Percentiles rank a stretch among this genome's conserved stretches.
These are phyloP conservation scores for Lateolabrax maculatus DNA, from an alignment of 2,797 vertebrate species.

Conservation along the genomic window DNA sequence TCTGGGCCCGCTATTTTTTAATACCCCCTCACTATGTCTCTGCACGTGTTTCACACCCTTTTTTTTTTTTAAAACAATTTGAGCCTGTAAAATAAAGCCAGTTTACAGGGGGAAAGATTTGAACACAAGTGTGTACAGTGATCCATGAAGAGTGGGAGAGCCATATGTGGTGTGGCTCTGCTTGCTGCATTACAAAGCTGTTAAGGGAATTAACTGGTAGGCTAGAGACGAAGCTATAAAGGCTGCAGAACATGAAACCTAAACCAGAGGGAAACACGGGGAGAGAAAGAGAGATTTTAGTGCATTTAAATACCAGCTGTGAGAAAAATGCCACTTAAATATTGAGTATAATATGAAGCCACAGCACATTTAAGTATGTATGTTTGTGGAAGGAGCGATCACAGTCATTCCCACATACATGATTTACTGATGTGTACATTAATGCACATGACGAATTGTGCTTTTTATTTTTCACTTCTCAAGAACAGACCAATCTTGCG, in stretches of 20 bases:
- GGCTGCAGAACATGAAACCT: constrained; percentile 73
- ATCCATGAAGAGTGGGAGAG: constrained; percentile 40
- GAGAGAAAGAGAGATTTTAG: constrained; percentile 17
- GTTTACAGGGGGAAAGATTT: constrained; percentile 50
- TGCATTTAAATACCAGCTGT: constrained; percentile 51
- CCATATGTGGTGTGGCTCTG: constrained; percentile 51
- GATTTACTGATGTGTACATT: constrained; percentile 1
- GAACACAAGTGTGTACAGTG: constrained; percentile 49
- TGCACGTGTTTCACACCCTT: constrained; percentile 63
- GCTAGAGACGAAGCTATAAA: constrained; percentile 62
- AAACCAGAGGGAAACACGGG: constrained; percentile 54
- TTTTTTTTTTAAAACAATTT: constrained; percentile 56
- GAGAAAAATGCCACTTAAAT: constrained; percentile 42
- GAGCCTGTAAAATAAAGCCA: constrained; percentile 57
- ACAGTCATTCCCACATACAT: constrained; percentile 5
- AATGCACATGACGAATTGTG: not conserved
- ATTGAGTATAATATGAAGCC: constrained; percentile 2
- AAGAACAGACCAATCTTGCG: not conserved
- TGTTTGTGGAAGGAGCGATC: not conserved
- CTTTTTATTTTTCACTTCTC: not conserved
- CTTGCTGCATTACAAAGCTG: constrained; percentile 71
- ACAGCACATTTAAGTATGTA: not conserved
- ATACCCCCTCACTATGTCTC: constrained; percentile 21
- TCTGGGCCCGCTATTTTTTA: constrained; percentile 29
- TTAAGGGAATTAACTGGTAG: constrained; percentile 68